Percentiles rank a stretch among this genome's conserved stretches.
Conservation (phyloP, 2,113 vertebrate species). For the Ailurus styani region DNA sequence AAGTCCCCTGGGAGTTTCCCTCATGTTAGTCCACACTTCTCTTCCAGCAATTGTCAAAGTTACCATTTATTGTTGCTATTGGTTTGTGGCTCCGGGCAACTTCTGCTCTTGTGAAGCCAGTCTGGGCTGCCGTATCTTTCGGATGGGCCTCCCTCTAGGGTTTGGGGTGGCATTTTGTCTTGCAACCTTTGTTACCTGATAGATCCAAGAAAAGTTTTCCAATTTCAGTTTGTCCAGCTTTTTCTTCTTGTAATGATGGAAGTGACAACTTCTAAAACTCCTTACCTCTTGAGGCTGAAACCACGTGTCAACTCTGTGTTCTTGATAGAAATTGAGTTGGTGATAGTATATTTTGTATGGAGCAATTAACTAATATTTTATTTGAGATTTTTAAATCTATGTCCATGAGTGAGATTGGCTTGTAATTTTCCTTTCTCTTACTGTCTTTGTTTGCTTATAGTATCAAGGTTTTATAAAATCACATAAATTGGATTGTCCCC, state of each 20-base stretch:
- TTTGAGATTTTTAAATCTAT: background rate
- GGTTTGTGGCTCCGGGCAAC: background rate
- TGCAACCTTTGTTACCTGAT: background rate
- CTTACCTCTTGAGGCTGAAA: background rate
- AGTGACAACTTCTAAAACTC: background rate
- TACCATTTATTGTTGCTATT: background rate
- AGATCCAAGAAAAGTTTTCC: background rate
- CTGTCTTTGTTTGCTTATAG: background rate
- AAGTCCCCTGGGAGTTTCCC: background rate
- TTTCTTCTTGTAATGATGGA: background rate
- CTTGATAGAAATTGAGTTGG: background rate
- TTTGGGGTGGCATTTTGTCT: constrained; percentile 3
- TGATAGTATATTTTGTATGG: background rate
- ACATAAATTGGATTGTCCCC: background rate
- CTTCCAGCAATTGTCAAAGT: background rate
- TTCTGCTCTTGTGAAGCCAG: background rate
- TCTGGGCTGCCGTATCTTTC: background rate
- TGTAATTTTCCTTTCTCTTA: background rate
- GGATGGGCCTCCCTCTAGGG: background rate
- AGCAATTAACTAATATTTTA: background rate
- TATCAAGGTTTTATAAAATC: background rate
- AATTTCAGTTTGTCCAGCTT: background rate
- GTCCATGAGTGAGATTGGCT: background rate
- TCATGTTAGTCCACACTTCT: background rate
- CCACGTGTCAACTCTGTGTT: background rate